phyloP scores from a whole-genome alignment of 2,797 vertebrate species.

The Cheirogaleus major region DNA sequence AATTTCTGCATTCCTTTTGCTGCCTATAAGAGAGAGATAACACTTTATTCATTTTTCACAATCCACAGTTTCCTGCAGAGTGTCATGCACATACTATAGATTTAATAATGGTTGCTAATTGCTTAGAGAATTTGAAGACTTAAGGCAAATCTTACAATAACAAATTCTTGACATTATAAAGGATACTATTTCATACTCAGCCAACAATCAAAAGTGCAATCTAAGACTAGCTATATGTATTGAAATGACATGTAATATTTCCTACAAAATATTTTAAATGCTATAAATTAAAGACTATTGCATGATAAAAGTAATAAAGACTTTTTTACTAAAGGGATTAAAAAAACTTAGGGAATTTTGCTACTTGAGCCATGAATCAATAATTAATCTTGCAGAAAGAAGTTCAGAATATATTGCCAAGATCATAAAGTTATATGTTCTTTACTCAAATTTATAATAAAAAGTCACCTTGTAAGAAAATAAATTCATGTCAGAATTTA shows the following conservation, averaged over 20 bases:
- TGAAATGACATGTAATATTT: background rate
- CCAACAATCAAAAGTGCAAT: background rate
- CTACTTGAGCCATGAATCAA: background rate
- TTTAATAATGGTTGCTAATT: background rate
- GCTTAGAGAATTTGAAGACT: background rate
- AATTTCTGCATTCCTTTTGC: conserved; percentile 13
- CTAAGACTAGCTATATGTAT: background rate
- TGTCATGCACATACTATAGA: background rate
- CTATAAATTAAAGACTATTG: conserved; percentile 17
- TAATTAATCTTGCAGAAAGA: conserved; percentile 36
- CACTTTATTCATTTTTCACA: background rate
- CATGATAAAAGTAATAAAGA: background rate
- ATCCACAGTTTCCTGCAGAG: background rate
- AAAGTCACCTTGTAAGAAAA: conserved; percentile 36
- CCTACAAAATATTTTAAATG: background rate
- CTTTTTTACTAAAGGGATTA: background rate
- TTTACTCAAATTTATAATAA: conserved; percentile 41
- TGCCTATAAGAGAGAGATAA: background rate
- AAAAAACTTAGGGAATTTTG: background rate
- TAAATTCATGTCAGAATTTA: conserved; percentile 51
- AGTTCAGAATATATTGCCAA: background rate
- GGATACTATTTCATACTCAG: background rate
- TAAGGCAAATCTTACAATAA: background rate
- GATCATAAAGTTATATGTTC: background rate
- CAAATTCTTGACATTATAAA: background rate